Conservation (phyloP, 2,797 vertebrate species). For the Phataginus tetradactyla region DNA sequence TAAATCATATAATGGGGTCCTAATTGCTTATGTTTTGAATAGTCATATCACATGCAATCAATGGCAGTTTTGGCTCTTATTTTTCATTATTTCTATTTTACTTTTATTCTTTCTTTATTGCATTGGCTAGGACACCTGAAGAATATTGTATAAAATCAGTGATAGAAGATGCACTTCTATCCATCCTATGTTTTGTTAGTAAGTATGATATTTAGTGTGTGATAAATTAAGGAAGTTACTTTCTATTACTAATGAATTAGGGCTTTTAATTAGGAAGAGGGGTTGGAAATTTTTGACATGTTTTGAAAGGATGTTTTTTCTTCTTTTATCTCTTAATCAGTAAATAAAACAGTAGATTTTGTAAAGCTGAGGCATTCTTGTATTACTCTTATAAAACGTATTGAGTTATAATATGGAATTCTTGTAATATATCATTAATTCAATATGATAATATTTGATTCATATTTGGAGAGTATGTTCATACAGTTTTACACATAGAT, state of each 20-base stretch:
- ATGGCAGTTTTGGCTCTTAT: not conserved
- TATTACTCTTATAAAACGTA: not conserved
- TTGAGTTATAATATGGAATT: not conserved
- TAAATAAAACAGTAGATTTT: not conserved
- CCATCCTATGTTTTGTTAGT: not conserved
- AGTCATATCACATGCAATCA: not conserved
- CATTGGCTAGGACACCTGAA: not conserved
- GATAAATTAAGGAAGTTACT: not conserved
- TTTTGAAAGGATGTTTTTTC: constrained; percentile 25
- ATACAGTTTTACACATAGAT: not conserved
- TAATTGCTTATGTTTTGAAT: constrained; percentile 8
- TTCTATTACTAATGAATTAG: not conserved
- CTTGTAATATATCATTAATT: not conserved
- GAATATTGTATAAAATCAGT: not conserved
- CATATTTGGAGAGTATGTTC: not conserved
- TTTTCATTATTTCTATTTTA: not conserved
- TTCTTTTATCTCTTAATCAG: constrained; percentile 19
- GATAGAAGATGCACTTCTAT: not conserved
- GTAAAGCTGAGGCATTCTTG: not conserved
- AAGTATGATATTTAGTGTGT: not conserved
- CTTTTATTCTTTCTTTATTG: constrained; percentile 26
- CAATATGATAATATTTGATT: not conserved
- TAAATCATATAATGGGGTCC: not conserved
- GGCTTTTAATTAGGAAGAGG: not conserved
- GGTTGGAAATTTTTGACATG: not conserved